phyloP scores from a whole-genome alignment of 1,140 invertebrate species.

The Frieseomelitta varia region DNA sequence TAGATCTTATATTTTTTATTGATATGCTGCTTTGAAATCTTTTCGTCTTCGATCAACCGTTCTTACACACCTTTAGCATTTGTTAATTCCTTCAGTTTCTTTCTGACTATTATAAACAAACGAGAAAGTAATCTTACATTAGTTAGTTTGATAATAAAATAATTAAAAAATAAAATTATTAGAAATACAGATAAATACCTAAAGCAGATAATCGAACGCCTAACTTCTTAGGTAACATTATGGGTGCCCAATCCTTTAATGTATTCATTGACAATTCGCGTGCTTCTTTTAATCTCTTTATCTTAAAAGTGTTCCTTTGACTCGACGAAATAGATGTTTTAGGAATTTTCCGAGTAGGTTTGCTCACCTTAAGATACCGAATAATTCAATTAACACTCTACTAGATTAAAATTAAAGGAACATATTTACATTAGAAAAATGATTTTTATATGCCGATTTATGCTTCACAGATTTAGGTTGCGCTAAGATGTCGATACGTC shows the following conservation, averaged over 20 bases:
- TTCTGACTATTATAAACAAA: conserved; percentile 23
- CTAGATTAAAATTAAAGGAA: not conserved
- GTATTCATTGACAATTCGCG: not conserved
- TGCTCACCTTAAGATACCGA: not conserved
- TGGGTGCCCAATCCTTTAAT: not conserved
- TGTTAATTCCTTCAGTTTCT: not conserved
- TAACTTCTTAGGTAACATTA: conserved; percentile 22
- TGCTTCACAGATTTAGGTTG: conserved; percentile 5
- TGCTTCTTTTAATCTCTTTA: not conserved
- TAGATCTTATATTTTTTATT: not conserved
- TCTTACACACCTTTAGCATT: not conserved
- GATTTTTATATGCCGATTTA: not conserved
- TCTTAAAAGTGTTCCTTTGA: not conserved
- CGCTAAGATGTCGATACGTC: conserved; percentile 31
- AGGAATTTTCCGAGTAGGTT: not conserved
- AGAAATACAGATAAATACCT: not conserved
- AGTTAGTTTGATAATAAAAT: not conserved
- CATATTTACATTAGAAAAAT: not conserved
- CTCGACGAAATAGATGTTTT: not conserved
- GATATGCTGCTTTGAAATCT: not conserved
- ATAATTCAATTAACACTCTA: not conserved
- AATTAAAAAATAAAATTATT: not conserved
- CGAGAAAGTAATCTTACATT: not conserved
- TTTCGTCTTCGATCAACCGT: not conserved
- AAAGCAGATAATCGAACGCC: conserved; percentile 4